phyloP scores from a whole-genome alignment of 2,113 vertebrate genomes.

The Gasterosteus nipponicus region DNA sequence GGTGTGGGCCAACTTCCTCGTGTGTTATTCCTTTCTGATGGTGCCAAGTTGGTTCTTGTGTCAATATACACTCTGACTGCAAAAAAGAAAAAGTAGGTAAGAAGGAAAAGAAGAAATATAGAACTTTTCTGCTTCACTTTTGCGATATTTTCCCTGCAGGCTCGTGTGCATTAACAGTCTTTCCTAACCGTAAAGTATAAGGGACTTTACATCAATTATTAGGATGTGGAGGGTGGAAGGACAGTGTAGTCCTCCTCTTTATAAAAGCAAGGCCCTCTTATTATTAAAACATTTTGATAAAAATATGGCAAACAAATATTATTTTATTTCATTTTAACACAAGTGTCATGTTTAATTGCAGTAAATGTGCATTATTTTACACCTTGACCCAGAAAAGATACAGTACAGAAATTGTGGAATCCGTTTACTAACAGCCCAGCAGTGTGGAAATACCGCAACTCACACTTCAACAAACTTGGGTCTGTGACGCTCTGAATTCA shows the following conservation, averaged over 20 bases:
- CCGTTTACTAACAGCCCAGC: constrained; percentile 23
- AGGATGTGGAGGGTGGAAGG: too few relatives aligned
- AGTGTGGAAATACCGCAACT: constrained; percentile 33
- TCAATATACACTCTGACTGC: constrained; percentile 45
- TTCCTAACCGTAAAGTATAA: neutral
- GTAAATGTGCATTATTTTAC: constrained; percentile 27
- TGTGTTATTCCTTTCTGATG: constrained; percentile 40
- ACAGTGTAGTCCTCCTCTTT: neutral
- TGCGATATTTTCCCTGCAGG: constrained; percentile 6
- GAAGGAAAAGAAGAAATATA: constrained; percentile 34
- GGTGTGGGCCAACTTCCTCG: constrained; percentile 56
- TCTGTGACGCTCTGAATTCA: constrained; percentile 53
- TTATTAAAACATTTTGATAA: too few relatives aligned
- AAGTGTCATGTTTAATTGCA: neutral
- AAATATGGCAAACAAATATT: too few relatives aligned
- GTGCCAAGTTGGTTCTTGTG: constrained; percentile 56
- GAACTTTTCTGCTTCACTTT: constrained; percentile 27
- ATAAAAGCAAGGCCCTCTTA: neutral
- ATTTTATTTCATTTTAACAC: neutral
- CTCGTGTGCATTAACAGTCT: neutral
- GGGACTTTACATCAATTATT: neutral
- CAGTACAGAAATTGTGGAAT: neutral
- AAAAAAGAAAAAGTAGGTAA: constrained; percentile 61
- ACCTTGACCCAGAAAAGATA: constrained; percentile 3
- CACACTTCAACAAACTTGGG: constrained; percentile 51